Conservation (phyloP, 2,113 vertebrate genomes). For the Plestiodon gilberti region DNA sequence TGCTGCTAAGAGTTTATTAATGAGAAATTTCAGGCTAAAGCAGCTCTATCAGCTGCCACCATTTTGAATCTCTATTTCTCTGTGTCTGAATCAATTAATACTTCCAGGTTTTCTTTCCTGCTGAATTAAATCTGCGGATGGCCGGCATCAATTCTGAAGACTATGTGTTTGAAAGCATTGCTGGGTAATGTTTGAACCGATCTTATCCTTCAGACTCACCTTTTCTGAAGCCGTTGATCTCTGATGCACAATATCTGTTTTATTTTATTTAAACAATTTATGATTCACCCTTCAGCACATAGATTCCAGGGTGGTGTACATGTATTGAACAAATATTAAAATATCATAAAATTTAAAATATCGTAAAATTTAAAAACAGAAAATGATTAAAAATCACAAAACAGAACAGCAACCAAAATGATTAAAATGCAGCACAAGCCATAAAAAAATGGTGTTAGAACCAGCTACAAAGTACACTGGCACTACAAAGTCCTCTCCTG, state of each 20-base stretch:
- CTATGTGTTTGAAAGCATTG: slow-evolving; percentile 85
- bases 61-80: not conserved
- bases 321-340: too few relatives aligned
- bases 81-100: slow-evolving; percentile 7
- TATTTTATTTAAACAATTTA: too few relatives aligned
- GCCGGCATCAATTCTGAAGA: slow-evolving; percentile 90
- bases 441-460: too few relatives aligned
- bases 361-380: too few relatives aligned
- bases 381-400: too few relatives aligned
- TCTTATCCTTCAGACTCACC: not conserved
- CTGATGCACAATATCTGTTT: not conserved
- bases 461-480: too few relatives aligned
- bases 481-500: too few relatives aligned
- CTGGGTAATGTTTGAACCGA: slow-evolving; percentile 73
- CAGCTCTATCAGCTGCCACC: not conserved
- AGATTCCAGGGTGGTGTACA: too few relatives aligned
- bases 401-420: too few relatives aligned
- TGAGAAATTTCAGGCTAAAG: not conserved
- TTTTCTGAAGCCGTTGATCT: not conserved
- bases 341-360: too few relatives aligned
- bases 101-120: slow-evolving; percentile 91
- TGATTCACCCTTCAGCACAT: too few relatives aligned
- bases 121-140: slow-evolving; percentile 95
- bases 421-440: too few relatives aligned
- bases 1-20: not conserved